phyloP scores from a whole-genome alignment of 2,888 invertebrate genomes.

The Dicyrtomina minuta region DNA sequence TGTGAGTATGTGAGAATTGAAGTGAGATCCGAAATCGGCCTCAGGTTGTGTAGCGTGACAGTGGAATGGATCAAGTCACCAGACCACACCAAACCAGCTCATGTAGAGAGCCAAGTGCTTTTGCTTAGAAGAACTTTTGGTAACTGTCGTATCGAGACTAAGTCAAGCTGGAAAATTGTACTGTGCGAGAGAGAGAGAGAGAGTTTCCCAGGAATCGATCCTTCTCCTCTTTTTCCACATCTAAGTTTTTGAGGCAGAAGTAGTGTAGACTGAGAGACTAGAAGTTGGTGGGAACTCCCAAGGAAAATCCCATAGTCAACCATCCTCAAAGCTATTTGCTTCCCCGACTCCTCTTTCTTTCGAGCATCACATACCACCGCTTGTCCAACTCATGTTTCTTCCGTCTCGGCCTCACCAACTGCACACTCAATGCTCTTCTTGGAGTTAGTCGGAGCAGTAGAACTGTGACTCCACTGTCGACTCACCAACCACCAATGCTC shows the following conservation, averaged over 20 bases:
- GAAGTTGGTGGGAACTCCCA: conserved; percentile 23
- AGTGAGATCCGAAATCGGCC: neutral
- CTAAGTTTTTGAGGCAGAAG: no score
- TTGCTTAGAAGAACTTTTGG: conserved; percentile 25
- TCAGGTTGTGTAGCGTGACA: neutral
- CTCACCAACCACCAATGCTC: no score
- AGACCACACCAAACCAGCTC: neutral
- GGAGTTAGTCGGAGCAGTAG: no score
- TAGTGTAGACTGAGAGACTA: neutral
- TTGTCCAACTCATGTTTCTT: conserved; percentile 15
- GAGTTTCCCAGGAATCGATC: conserved; percentile 16
- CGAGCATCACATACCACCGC: conserved; percentile 1
- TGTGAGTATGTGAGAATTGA: neutral
- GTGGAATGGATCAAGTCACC: conserved; percentile 3
- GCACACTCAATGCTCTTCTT: neutral
- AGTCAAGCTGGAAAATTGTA: conserved; percentile 28
- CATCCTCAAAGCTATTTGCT: conserved; percentile 32
- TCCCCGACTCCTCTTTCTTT: conserved; percentile 24
- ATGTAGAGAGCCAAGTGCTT: conserved; percentile 24
- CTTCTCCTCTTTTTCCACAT: conserved; percentile 3
- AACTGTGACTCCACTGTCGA: no score
- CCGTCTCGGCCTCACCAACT: neutral
- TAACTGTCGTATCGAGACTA: conserved; percentile 28
- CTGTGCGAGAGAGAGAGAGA: conserved; percentile 30
- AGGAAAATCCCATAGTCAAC: conserved; percentile 22